These are phyloP conservation scores for Actinia tenebrosa DNA, from an alignment of 64 coral and sea anemone genomes.

Conservation along the genomic window DNA sequence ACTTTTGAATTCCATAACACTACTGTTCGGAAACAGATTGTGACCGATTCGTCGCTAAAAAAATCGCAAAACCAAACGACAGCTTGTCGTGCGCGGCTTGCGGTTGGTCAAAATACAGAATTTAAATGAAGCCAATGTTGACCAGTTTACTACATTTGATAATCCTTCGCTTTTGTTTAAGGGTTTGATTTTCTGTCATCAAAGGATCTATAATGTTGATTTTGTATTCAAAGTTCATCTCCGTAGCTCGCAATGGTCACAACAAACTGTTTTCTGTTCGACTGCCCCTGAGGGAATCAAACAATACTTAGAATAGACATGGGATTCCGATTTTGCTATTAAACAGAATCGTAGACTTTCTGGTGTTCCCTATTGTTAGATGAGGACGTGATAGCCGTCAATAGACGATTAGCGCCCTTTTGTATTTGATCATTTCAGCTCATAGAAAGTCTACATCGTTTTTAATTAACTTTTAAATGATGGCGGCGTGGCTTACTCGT, in stretches of 20 bases:
- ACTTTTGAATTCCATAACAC: neutral
- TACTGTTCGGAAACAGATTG: neutral
- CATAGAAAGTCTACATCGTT: neutral
- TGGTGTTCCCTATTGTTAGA: constrained; percentile 14
- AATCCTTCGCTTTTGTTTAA: neutral
- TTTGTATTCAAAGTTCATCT: constrained; percentile 1
- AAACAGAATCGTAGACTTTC: constrained; percentile 1
- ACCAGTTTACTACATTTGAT: neutral
- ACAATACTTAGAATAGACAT: neutral
- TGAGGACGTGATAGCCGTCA: constrained; percentile 6
- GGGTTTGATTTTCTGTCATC: constrained; percentile 8
- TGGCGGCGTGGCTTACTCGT: neutral
- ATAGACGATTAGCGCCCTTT: constrained; percentile 3
- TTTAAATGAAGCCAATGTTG: neutral
- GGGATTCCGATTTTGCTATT: neutral
- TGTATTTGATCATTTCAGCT: constrained; percentile 13
- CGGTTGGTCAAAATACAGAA: neutral
- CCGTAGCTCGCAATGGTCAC: neutral
- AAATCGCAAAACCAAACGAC: neutral
- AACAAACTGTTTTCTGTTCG: neutral
- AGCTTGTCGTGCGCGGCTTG: neutral
- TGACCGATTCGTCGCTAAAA: neutral
- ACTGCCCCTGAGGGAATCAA: neutral
- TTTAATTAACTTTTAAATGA: constrained; percentile 15
- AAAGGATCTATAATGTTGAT: neutral